phyloP scores from a whole-genome alignment of 2,113 vertebrate species.

The Actenoides hombroni region DNA sequence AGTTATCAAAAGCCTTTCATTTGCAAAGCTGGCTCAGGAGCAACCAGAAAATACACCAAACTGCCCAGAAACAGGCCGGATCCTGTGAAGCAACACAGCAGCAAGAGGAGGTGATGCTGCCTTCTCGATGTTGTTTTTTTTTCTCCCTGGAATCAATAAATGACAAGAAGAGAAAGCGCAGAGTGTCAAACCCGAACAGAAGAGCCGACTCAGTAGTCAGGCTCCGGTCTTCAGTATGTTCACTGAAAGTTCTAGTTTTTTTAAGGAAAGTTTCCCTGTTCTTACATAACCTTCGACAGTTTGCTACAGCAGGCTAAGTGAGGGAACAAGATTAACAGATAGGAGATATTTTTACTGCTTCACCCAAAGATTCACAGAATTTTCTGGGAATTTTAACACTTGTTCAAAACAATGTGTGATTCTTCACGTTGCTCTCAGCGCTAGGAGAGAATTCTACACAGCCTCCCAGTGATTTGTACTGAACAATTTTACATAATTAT shows the following conservation, averaged over 20 bases:
- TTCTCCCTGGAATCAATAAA: background rate
- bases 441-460: slow-evolving; percentile 29
- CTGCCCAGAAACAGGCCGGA: background rate
- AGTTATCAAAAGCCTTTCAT: background rate
- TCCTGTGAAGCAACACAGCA: rapidly evolving
- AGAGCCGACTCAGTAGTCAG: background rate
- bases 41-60: background rate
- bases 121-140: background rate
- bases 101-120: background rate
- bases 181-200: background rate
- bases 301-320: slow-evolving; percentile 28
- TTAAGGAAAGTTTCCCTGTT: slow-evolving; percentile 29
- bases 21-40: background rate
- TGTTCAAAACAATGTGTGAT: slow-evolving; percentile 60
- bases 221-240: background rate
- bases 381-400: slow-evolving; percentile 61
- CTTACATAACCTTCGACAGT: slow-evolving; percentile 46
- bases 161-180: background rate
- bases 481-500: slow-evolving; percentile 44
- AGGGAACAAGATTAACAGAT: slow-evolving; percentile 63
- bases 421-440: slow-evolving; percentile 17
- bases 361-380: slow-evolving; percentile 48
- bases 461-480: slow-evolving; percentile 28
- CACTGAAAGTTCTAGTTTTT: background rate
- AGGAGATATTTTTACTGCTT: slow-evolving; percentile 57